phyloP scores from a whole-genome alignment of 2,113 vertebrate species.

The Catagonus wagneri region DNA sequence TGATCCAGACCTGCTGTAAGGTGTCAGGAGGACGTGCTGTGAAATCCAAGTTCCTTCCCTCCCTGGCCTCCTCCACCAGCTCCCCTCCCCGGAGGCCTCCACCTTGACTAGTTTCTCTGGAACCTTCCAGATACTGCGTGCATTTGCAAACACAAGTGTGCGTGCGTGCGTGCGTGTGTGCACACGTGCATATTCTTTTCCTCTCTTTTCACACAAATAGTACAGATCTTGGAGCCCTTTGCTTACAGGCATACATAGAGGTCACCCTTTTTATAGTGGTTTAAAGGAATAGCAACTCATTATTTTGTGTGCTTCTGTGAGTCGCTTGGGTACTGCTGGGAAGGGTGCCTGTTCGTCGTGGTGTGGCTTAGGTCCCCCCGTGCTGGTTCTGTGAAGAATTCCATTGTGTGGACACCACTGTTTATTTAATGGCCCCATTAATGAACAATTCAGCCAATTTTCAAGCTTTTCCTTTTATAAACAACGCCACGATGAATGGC shows the following conservation, averaged over 20 bases:
- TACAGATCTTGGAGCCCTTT: neutral
- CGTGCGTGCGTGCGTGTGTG: rapidly evolving
- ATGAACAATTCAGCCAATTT: neutral
- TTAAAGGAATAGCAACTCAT: neutral
- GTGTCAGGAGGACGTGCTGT: rapidly evolving
- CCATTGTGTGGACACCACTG: rapidly evolving
- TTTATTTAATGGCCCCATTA: too few relatives aligned
- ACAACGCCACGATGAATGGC: neutral
- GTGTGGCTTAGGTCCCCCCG: neutral
- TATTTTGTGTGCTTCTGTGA: neutral
- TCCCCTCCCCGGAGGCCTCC: neutral
- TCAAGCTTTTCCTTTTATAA: neutral
- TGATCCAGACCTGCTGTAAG: neutral
- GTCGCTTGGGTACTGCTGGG: neutral
- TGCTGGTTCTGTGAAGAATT: neutral
- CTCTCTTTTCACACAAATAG: neutral
- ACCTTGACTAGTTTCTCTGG: neutral
- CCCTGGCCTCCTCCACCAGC: too few relatives aligned
- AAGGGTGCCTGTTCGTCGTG: rapidly evolving
- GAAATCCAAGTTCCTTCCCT: neutral
- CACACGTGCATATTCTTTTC: neutral
- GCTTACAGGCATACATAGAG: neutral
- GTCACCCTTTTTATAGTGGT: too few relatives aligned
- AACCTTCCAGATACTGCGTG: neutral
- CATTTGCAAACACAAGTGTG: neutral